A percentile compares a stretch with the other conserved stretches of the same genome.
phyloP scores from a whole-genome alignment of 2,888 invertebrate genomes.

The Scaptomyza cyrtandrae region DNA sequence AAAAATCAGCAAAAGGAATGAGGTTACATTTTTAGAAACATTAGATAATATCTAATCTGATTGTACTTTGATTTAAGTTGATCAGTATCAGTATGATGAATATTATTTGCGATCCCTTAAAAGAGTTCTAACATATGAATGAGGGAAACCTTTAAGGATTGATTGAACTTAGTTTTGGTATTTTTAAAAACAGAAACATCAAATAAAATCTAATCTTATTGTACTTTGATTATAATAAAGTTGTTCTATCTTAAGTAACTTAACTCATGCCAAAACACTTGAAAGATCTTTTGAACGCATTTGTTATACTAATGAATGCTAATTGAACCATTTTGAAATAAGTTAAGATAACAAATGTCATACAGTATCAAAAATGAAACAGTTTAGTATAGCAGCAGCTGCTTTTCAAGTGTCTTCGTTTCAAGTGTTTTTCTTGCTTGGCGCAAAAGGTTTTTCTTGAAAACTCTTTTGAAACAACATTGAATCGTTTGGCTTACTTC shows the following conservation, averaged over 20 bases:
- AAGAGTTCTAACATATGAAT: too few species aligned
- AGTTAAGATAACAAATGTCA: constrained; percentile 18
- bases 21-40: too few species aligned
- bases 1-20: too few species aligned
- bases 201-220: too few species aligned
- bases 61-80: too few species aligned
- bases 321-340: constrained; percentile 19
- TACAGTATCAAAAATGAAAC: not conserved
- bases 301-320: constrained; percentile 17
- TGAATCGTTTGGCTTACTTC: constrained; percentile 15
- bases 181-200: too few species aligned
- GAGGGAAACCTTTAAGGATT: too few species aligned
- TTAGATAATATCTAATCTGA: too few species aligned
- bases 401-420: constrained; percentile 12
- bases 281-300: constrained; percentile 2
- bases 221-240: not conserved
- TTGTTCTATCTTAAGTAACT: not conserved
- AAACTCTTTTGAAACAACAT: constrained; percentile 3
- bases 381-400: not conserved
- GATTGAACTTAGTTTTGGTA: too few species aligned
- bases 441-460: not conserved
- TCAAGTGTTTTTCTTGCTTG: constrained; percentile 20
- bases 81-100: too few species aligned
- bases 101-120: too few species aligned
- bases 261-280: constrained; percentile 12